Percentiles rank a stretch among this genome's conserved stretches.
These are phyloP conservation scores for Phenganax subtilis DNA, from an alignment of 92 coral and sea anemone genomes.

Conservation along the genomic window DNA sequence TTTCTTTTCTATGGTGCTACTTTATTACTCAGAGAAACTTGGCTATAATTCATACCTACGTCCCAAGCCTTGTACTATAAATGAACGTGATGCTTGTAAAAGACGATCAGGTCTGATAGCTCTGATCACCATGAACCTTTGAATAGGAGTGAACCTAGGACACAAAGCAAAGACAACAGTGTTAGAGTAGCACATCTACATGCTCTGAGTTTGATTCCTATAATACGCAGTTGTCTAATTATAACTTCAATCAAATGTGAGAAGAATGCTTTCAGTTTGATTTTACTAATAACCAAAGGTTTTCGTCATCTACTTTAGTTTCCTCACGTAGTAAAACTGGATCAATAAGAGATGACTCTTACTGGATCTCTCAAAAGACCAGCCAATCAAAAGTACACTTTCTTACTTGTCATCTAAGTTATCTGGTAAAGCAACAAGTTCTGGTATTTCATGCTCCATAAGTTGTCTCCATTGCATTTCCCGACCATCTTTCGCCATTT, in stretches of 20 bases:
- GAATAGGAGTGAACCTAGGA: constrained; percentile 76
- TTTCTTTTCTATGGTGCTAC: no score
- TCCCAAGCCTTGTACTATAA: constrained; percentile 86
- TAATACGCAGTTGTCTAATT: no score
- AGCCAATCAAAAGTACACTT: background rate
- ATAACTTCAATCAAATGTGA: background rate
- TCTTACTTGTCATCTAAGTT: constrained; percentile 91
- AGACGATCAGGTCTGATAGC: constrained; percentile 92
- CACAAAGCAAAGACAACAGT: background rate
- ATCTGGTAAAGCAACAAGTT: constrained; percentile 89
- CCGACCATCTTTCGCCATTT: constrained; percentile 96
- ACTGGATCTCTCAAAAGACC: no score
- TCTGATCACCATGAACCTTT: constrained; percentile 93
- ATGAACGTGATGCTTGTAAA: constrained; percentile 73
- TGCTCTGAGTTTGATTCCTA: background rate
- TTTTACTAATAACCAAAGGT: no score
- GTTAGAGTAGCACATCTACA: background rate
- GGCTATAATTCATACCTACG: constrained; percentile 56
- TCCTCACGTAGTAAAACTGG: no score
- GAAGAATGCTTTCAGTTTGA: no score
- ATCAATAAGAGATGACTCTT: no score
- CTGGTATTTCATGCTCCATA: constrained; percentile 96
- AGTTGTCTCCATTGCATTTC: constrained; percentile 99
- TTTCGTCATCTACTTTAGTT: no score
- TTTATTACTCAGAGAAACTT: no score